Evolutionary conservation across 2,797 vertebrate species (phyloP), one percentile per base, ranked within the genome.

Genomic region (Anguilla obscura): DNA sequence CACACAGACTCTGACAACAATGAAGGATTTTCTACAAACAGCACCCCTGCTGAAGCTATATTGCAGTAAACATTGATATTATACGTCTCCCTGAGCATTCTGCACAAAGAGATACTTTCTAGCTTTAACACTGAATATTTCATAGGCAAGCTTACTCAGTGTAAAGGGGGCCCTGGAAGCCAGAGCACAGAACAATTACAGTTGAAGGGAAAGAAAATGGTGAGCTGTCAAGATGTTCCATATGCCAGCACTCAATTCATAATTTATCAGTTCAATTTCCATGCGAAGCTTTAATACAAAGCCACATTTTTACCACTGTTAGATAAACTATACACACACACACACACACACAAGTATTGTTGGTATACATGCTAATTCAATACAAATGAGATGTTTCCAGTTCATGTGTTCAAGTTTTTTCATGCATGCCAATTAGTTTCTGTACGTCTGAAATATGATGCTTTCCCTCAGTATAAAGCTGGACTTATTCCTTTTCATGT

Each of bases 341-440:
- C 40, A 40, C 40, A 45, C 5, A 45, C 40, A 45, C 40, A 45
- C 40, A 76, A 69, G 9, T 69, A 69, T 27, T 33, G 71, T 33
- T 33, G 71, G 10, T 76, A 3, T 18, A 14, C 30, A 76, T 76
- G 71, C 9, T 4, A 33, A 76, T 76, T 1, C 12, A 76, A 76
- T 36, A 33, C 71, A 36, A 36, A 76, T 76, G 9, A 14, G 4
- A 33, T 10, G 16, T 33, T 76, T 33, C 24, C 36, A 18, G 60
- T 63, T 24, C 60, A 63, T 16, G 8, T 33, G 12, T 33, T 76
- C 14, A 16, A 76, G 36, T 40, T 16, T 76, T 36, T 54, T 36
- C 45, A 36, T 76, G 48, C 21, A 30, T 76, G 69, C n/a, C 86
- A 86, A 86, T 86, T 54, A 86, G 69, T 27, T 36, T 54, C 16